Percentiles rank a stretch among this genome's conserved stretches.
Evolutionary conservation across 2,113 vertebrate species (phyloP).

Genomic region (Todiramphus chloris): DNA sequence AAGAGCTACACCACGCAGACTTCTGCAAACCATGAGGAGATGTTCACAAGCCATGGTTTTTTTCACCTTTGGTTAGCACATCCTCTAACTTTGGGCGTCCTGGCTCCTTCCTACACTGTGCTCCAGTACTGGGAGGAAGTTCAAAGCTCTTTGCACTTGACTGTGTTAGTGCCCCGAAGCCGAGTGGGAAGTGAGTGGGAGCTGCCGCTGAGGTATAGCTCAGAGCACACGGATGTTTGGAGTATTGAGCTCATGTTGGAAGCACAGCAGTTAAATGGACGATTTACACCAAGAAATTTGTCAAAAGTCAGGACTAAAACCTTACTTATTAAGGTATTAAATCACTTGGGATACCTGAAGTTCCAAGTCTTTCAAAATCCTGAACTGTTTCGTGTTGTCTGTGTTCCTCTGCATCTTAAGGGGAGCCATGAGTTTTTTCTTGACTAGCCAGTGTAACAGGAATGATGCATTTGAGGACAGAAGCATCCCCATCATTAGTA

Average conservation of each 20-base stretch:
- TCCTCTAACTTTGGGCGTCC: neutral
- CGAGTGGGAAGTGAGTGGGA: neutral
- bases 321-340: neutral
- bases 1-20: neutral
- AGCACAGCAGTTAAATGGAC: neutral
- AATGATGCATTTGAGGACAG: slow-evolving; percentile 3
- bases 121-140: neutral
- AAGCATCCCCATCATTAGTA: neutral
- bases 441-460: neutral
- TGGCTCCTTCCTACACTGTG: neutral
- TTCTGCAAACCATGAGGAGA: neutral
- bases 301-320: neutral
- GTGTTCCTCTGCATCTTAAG: neutral
- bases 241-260: neutral
- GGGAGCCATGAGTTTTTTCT: neutral
- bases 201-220: neutral
- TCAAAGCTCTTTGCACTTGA: neutral
- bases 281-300: neutral
- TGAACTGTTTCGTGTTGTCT: neutral
- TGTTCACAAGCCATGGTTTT: neutral
- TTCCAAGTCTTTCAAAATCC: neutral
- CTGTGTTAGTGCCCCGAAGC: rapidly evolving
- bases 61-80: neutral
- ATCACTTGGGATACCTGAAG: neutral
- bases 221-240: neutral